phyloP scores from a whole-genome alignment of 2,797 vertebrate genomes.

The Buphagus erythrorhynchus region DNA sequence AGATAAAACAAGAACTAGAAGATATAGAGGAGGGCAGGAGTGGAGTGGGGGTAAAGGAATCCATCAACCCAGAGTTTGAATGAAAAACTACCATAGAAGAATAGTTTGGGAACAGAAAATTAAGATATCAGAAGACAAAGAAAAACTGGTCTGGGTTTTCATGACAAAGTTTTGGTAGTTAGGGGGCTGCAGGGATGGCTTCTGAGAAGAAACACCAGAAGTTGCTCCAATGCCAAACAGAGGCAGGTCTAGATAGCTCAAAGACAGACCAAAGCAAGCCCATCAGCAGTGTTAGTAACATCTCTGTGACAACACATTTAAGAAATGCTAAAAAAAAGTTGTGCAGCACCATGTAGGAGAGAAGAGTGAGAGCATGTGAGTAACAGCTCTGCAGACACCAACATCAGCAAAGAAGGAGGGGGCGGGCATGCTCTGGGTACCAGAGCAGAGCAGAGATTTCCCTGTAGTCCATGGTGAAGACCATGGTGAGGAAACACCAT shows the following conservation, averaged over 20 bases:
- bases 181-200: fast-evolving
- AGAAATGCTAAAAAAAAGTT: background rate
- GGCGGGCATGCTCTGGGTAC: fast-evolving
- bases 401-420: background rate
- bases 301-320: background rate
- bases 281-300: fast-evolving
- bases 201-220: background rate
- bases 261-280: background rate
- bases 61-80: background rate
- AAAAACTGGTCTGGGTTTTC: background rate
- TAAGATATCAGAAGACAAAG: background rate
- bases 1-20: background rate
- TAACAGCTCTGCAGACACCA: background rate
- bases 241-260: background rate
- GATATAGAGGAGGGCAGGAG: background rate
- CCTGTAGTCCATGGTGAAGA: fast-evolving
- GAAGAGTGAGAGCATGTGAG: background rate
- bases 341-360: background rate
- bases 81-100: background rate
- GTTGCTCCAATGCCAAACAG: background rate
- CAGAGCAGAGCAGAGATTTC: background rate
- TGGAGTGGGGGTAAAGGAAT: background rate
- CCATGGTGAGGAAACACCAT: background rate
- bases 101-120: background rate
- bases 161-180: background rate